Percentiles rank a stretch among this genome's conserved stretches.
These are phyloP conservation scores for Scaptomyza montana DNA, from an alignment of 1,140 invertebrate genomes.

Conservation along the genomic window DNA sequence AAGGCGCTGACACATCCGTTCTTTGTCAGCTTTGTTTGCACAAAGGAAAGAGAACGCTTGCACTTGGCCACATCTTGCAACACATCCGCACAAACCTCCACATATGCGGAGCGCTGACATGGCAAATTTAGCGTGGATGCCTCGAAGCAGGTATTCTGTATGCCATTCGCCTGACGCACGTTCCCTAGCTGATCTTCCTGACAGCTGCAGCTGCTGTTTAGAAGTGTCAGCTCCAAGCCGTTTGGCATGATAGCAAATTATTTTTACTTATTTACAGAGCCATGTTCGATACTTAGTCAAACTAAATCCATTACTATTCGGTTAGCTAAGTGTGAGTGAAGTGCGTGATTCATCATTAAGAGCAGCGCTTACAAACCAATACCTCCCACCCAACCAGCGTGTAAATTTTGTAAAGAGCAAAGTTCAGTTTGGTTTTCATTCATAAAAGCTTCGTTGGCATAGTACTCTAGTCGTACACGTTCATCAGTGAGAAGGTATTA, in stretches of 20 bases:
- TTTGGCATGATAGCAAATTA: constrained; percentile 20
- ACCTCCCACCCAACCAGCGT: not conserved
- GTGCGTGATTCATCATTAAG: too few relatives aligned
- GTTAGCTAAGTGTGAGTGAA: too few relatives aligned
- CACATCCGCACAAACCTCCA: constrained; percentile 30
- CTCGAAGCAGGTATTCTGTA: constrained; percentile 55
- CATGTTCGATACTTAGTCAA: not conserved
- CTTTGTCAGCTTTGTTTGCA: constrained; percentile 72
- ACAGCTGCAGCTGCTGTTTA: constrained; percentile 41
- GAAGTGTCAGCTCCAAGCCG: constrained; percentile 52
- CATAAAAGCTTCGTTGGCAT: constrained; percentile 35
- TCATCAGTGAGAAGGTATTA: not conserved
- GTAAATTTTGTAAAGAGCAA: constrained; percentile 21
- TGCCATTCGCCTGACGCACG: constrained; percentile 4
- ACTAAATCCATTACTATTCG: too few relatives aligned
- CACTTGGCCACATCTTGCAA: constrained; percentile 35
- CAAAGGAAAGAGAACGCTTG: constrained; percentile 59
- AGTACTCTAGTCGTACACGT: too few relatives aligned
- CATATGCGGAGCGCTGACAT: too few relatives aligned
- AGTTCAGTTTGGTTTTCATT: constrained; percentile 55
- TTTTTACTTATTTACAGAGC: constrained; percentile 1
- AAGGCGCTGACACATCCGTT: constrained; percentile 69
- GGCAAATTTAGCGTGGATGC: too few relatives aligned
- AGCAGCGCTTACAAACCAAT: too few relatives aligned
- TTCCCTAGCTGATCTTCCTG: not conserved